Conservation (phyloP, 2,797 vertebrate species). For the Mormyrops boulengeri region DNA sequence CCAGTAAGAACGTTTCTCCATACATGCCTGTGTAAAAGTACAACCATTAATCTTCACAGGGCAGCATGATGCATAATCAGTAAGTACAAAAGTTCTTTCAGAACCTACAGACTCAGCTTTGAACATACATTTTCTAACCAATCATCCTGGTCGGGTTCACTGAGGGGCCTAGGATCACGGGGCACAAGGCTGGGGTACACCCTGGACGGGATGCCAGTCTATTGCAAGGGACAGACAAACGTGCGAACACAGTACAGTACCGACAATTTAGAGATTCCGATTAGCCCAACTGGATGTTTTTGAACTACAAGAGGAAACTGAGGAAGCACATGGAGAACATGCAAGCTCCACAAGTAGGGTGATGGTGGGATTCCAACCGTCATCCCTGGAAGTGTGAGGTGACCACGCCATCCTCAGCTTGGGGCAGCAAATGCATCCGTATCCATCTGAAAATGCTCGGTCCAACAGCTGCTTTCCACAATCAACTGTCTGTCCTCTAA, state of each 20-base stretch:
- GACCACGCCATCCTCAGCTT: not conserved
- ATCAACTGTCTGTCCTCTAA: not conserved
- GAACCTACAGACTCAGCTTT: not conserved
- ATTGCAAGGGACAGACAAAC: not conserved
- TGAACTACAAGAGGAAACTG: not conserved
- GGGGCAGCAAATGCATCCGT: not conserved
- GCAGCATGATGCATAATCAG: not conserved
- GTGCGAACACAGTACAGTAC: not conserved
- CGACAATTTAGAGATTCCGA: not conserved
- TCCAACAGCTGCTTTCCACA: not conserved
- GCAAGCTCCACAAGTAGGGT: not conserved
- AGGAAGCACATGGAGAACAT: not conserved
- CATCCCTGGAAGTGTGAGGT: not conserved
- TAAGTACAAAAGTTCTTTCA: not conserved
- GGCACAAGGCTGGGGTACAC: not conserved
- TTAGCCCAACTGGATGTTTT: not conserved
- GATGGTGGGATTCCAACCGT: not conserved
- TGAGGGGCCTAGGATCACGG: not conserved
- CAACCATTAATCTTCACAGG: not conserved
- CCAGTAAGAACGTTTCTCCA: not conserved
- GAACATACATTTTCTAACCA: not conserved
- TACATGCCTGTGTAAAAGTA: not conserved
- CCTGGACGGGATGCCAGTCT: not conserved
- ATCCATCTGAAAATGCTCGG: not conserved
- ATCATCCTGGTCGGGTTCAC: not conserved